Evolutionary conservation across 2,113 vertebrate genomes (phyloP), one percentile per base, ranked within the genome.

Genomic region (Ranitomeya imitator): DNA sequence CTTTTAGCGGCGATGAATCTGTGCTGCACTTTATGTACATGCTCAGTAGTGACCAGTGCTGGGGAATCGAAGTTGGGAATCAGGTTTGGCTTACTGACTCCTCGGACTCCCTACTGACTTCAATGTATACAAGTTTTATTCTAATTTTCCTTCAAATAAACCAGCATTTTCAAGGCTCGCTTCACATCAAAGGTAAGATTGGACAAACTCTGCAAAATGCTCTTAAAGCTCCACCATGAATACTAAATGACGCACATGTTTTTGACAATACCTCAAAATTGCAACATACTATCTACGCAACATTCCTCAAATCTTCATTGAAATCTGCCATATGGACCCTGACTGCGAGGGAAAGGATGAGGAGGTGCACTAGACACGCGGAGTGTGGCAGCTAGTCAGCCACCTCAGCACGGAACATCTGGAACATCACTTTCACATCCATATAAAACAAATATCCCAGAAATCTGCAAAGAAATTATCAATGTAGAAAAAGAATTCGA

Each of bases 401-500:
- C 81, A 83, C 61, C 61, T 83, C 81, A 54, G 81, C 81, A 83
- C 19, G n/a, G 18, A 65, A 67, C 81, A 83, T 83, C 61, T 83
- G 81, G 61, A 23, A 31, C 79, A 81, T 81, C 79, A 31, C 57
- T 81, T 81, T 15, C 59, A 19, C 16, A n/a, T 57, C 73, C 10
- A 21, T 21, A 6, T 37, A 37, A 11, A 51, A 4, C 3, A 31
- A 26, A 4, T n/a, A 3, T 18, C 4, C 15, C 4, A 69, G 23
- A 26, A n/a, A 73, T 69, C 11, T 26, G 10, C 69, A 73, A 74
- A 18, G 6, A 23, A 71, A 15, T 73, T 7, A 16, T 6, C 3
- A 37, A 16, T 45, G 37, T 3, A 45, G 37, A 45, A 45, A 37
- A 37, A 45, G 37, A 45, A 45, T 45, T 45, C 4, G 37, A 3